Base-by-base conservation (phyloP, 2,888 invertebrate species). In the Furcula furcula region DNA sequence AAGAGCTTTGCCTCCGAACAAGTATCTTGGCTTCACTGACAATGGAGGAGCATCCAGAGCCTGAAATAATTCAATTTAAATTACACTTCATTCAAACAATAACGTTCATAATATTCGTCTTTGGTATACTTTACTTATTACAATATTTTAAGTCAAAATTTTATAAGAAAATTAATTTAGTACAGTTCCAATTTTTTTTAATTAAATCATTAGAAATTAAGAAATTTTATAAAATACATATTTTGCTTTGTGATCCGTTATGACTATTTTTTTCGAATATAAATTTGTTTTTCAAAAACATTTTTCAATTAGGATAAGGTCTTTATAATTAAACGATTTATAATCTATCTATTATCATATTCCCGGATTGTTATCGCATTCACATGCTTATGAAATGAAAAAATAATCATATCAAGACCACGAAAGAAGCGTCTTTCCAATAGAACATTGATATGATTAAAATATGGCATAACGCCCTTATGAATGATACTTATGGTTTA, bases 1-100 rank as follows among this genome's bases (percentile, higher is more conserved):
- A 32, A 93, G 81, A 19, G 93, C 93, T 64, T 90, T 90, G n/a
- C 92, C 92, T 46, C 90, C 87, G 66, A 94, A 94, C 50, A 94
- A 82, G 70, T 91, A 86, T 60, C 76, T 80, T 73, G 82, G 89
- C 66, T 85, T 88, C 79, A 87, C 78, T 26, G 88, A 78, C 59
- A 86, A 65, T 36, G 75, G 70, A 21, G 76, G 71, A n/a, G 82
- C 81, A 55, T 87, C 83, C 63, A 88, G 60, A 62, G 71, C 72
- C 89, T 89, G 84, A 64, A 85, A 82, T 70, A 55, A 67, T 69
- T 59, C 46, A 42, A 30, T 54, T 55, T 40, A 61, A 73, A 58
- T 72, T 74, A 47, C 54, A 61, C 36, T 34, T 42, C 33, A 51
- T 33, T 54, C 67, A 13, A 7, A n/a, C 39, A 41, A 47, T 39